These are phyloP conservation scores for Myotis davidii DNA, from an alignment of 2,113 vertebrate genomes.

Conservation along the genomic window DNA sequence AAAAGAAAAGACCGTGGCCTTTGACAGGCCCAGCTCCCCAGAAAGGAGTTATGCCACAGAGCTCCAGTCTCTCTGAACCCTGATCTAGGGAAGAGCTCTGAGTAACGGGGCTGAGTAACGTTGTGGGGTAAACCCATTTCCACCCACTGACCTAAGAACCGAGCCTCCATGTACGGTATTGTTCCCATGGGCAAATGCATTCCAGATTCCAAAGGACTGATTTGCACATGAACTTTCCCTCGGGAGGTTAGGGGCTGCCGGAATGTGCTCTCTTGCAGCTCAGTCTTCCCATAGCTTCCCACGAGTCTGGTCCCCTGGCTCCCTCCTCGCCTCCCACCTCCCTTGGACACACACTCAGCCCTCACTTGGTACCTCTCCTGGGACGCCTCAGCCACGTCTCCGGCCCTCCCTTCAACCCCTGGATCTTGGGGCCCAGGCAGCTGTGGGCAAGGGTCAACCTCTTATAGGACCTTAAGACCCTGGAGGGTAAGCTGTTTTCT, in stretches of 20 bases:
- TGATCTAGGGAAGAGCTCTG: background rate
- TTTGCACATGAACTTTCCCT: background rate
- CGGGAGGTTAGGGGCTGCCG: background rate
- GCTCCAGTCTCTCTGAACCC: background rate
- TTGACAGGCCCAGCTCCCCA: background rate
- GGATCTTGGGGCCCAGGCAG: background rate
- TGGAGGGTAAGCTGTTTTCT: background rate
- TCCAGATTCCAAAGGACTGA: constrained; percentile 48
- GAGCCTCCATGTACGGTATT: background rate
- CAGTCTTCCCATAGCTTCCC: background rate
- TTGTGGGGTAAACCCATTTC: background rate
- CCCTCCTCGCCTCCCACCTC: background rate
- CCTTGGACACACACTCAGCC: fast-evolving
- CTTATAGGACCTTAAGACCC: background rate
- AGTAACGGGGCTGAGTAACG: background rate
- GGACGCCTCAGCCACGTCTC: background rate
- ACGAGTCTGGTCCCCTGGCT: background rate
- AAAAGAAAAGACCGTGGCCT: background rate
- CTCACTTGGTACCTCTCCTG: background rate
- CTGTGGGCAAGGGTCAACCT: background rate
- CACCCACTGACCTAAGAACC: background rate
- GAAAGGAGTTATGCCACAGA: background rate
- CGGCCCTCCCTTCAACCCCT: background rate
- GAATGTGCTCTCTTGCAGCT: background rate
- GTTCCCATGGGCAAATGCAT: constrained; percentile 37